Percentiles rank a stretch among this genome's conserved stretches.
Conservation (phyloP, 2,113 vertebrate species). For the Chunga burmeisteri region DNA sequence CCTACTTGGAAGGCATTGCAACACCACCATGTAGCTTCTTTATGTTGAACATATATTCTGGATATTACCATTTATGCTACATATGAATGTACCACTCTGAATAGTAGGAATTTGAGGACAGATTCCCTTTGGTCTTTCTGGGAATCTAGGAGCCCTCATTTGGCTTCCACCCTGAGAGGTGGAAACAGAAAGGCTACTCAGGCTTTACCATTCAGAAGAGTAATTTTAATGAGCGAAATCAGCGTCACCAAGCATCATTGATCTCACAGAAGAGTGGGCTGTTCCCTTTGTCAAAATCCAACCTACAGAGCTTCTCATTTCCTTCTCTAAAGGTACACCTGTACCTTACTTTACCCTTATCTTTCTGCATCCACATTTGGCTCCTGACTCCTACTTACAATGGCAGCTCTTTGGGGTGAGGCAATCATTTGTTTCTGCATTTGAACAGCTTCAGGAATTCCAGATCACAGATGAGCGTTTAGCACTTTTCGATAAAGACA, state of each 20-base stretch:
- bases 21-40: background rate
- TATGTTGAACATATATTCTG: background rate
- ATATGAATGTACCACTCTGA: background rate
- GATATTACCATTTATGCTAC: background rate
- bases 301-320: background rate
- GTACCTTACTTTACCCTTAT: background rate
- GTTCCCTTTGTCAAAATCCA: background rate
- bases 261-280: background rate
- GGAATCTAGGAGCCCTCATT: background rate
- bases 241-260: background rate
- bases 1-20: background rate
- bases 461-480: background rate
- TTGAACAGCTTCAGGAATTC: background rate
- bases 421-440: background rate
- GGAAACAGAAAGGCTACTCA: background rate
- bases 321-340: background rate
- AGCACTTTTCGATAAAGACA: background rate
- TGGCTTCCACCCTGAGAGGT: background rate
- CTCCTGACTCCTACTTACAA: background rate
- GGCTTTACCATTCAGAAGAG: background rate
- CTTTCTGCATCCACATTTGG: background rate
- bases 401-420: background rate
- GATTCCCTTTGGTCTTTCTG: background rate
- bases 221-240: background rate
- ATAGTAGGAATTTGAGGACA: background rate